phyloP scores from a whole-genome alignment of 1,140 invertebrate genomes.

The Papilio glaucus region DNA sequence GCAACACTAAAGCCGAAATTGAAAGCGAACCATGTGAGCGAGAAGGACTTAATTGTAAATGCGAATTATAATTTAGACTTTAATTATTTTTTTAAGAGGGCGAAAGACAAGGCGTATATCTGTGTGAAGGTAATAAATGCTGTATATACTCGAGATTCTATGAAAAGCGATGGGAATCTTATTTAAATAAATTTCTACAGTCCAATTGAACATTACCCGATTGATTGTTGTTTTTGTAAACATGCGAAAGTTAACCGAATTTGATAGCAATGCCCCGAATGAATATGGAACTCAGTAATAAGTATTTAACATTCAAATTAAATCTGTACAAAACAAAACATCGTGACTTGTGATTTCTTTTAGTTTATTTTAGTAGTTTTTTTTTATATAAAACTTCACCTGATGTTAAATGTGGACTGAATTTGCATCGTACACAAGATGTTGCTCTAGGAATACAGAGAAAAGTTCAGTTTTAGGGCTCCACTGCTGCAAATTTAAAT shows the following conservation, averaged over 20 bases:
- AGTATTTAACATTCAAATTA: constrained; percentile 80
- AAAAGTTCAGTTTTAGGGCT: no score
- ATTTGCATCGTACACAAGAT: neutral
- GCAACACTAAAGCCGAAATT: constrained; percentile 10
- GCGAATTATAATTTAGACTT: constrained; percentile 49
- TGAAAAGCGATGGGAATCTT: constrained; percentile 52
- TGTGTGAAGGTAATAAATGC: constrained; percentile 60
- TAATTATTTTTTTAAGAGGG: constrained; percentile 66
- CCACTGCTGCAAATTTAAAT: no score
- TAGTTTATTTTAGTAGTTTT: constrained; percentile 47
- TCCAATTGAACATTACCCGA: constrained; percentile 61
- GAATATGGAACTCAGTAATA: constrained; percentile 77
- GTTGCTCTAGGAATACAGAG: no score
- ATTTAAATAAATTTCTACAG: constrained; percentile 54
- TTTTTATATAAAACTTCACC: constrained; percentile 6
- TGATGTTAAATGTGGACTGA: neutral
- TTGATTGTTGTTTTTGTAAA: constrained; percentile 59
- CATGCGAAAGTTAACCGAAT: constrained; percentile 74
- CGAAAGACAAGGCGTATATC: constrained; percentile 53
- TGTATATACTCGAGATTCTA: constrained; percentile 76
- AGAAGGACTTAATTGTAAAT: constrained; percentile 53
- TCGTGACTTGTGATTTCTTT: constrained; percentile 72
- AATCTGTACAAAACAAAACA: constrained; percentile 80
- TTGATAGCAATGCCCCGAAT: constrained; percentile 66
- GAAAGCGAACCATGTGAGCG: constrained; percentile 50